These are phyloP conservation scores for Drosophila kanekoi DNA, from an alignment of 2,888 invertebrate genomes.

Conservation along the genomic window DNA sequence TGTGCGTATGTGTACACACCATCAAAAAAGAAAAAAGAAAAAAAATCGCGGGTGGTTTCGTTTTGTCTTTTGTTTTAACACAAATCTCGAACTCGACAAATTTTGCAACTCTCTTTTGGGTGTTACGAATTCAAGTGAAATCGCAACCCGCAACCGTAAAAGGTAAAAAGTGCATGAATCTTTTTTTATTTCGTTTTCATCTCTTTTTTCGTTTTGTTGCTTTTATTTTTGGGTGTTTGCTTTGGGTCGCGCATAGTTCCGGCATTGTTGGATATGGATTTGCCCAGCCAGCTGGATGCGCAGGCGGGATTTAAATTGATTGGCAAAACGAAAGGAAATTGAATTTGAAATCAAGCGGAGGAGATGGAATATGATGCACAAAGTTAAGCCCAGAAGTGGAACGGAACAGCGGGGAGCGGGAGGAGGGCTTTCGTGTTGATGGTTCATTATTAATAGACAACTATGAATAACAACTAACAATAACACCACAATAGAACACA, in stretches of 20 bases:
- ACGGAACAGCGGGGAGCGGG: not conserved
- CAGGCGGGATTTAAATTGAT: conserved; percentile 71
- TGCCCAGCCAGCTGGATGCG: conserved; percentile 52
- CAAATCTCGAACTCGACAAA: conserved; percentile 62
- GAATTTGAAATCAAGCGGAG: conserved; percentile 61
- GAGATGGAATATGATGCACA: not conserved
- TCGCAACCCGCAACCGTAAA: conserved; percentile 57
- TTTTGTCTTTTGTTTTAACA: conserved; percentile 68
- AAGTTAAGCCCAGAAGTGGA: not conserved
- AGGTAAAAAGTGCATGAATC: conserved; percentile 73
- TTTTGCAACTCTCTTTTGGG: conserved; percentile 68
- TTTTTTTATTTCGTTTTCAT: conserved; percentile 31
- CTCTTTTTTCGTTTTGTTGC: not conserved
- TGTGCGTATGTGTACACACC: conserved; percentile 37
- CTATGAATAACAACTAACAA: not conserved
- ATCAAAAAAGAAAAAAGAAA: conserved; percentile 3
- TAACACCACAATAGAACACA: too few relatives aligned
- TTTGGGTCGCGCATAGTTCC: conserved; percentile 65
- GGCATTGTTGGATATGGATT: conserved; percentile 65
- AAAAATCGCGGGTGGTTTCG: conserved; percentile 78
- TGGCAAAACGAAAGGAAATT: conserved; percentile 75
- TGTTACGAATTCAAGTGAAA: conserved; percentile 79
- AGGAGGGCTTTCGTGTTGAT: not conserved
- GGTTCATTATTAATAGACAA: not conserved
- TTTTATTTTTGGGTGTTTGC: conserved; percentile 42